phyloP scores from a whole-genome alignment of 2,113 vertebrate genomes.

The Tetraodon nigroviridis region DNA sequence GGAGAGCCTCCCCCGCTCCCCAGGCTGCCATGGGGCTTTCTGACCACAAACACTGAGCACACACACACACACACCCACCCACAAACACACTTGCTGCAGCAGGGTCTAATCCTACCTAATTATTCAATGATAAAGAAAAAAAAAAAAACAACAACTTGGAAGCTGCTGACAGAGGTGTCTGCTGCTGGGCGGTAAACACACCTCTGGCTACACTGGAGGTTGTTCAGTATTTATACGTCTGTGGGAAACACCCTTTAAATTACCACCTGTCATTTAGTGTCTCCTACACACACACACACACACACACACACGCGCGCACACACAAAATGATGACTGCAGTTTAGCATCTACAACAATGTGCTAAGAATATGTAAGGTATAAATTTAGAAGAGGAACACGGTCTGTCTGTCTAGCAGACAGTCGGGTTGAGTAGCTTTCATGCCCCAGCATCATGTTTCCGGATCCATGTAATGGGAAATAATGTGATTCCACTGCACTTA shows the following conservation, averaged over 20 bases:
- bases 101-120: background rate
- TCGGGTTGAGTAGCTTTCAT: too few relatives aligned
- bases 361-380: background rate
- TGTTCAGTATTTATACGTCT: slow-evolving; percentile 43
- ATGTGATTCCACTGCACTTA: too few relatives aligned
- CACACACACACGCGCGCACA: slow-evolving; percentile 11
- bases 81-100: background rate
- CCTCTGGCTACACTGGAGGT: slow-evolving; percentile 28
- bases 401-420: background rate
- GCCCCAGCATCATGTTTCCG: background rate
- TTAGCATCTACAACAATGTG: slow-evolving; percentile 10
- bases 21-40: slow-evolving; percentile 35
- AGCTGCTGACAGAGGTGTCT: slow-evolving; percentile 54
- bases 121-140: slow-evolving; percentile 7
- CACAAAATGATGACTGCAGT: slow-evolving; percentile 29
- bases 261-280: slow-evolving; percentile 22
- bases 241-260: slow-evolving; percentile 57
- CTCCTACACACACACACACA: slow-evolving; percentile 20
- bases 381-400: slow-evolving; percentile 12
- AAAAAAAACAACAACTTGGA: background rate
- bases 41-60: background rate
- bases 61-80: background rate
- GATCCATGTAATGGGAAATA: background rate
- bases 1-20: background rate
- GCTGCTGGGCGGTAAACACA: slow-evolving; percentile 38